Evolutionary conservation across 2,888 invertebrate genomes (phyloP).

Genomic region (Stramonita haemastoma): DNA sequence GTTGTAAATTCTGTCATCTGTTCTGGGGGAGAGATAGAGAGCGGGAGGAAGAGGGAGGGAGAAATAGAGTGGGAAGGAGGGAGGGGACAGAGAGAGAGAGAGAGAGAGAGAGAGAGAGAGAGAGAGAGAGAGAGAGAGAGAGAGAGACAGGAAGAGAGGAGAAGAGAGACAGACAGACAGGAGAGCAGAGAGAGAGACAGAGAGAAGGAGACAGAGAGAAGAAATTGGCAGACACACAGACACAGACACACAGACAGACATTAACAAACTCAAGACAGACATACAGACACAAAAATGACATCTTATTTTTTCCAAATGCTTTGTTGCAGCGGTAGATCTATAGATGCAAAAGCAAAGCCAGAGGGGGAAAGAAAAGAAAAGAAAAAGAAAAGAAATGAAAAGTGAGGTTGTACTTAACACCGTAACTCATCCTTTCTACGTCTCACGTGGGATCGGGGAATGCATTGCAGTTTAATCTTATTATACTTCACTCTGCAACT

Average conservation of each 20-base stretch:
- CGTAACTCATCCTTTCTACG: not conserved
- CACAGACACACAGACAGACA: conserved; percentile 18
- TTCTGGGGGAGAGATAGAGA: not conserved
- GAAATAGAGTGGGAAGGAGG: not conserved
- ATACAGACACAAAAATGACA: conserved; percentile 20
- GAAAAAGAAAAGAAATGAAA: too few relatives aligned
- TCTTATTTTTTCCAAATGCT: too few relatives aligned
- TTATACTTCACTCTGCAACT: too few relatives aligned
- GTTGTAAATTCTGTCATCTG: too few relatives aligned
- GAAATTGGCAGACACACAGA: not conserved
- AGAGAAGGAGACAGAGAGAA: not conserved
- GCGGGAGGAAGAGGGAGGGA: not conserved
- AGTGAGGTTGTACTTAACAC: too few relatives aligned
- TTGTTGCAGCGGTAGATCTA: too few relatives aligned
- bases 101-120: not conserved
- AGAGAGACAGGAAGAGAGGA: too few relatives aligned
- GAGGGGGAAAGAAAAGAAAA: not conserved
- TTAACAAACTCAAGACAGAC: too few relatives aligned
- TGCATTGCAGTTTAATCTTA: not conserved
- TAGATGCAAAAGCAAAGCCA: too few relatives aligned
- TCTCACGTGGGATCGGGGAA: not conserved
- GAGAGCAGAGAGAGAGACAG: not conserved
- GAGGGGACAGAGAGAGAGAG: not conserved
- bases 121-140: not conserved
- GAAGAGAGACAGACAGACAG: too few relatives aligned